Evolutionary conservation across 2,797 vertebrate species (phyloP), one percentile per base, ranked within the genome.

Genomic region (Ficedula albicollis): DNA sequence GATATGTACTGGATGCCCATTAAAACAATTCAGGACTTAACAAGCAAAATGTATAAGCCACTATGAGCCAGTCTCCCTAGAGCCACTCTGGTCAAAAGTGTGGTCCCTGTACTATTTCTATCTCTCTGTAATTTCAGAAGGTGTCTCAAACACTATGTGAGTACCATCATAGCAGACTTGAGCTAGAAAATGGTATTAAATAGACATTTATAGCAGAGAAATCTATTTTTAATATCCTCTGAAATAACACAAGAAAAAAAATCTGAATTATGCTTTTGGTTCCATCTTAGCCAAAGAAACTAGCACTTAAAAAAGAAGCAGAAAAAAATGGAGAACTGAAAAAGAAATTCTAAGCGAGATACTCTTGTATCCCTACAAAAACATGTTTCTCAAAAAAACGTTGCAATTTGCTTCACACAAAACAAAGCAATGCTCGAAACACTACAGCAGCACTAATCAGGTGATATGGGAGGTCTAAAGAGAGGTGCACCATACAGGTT

Each of bases 311-410:
- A 90, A 94, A 84, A 87, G 80, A 84, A 81, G 60, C 77, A 87
- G 70, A 64, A 95, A 92, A 80, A 94, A 92, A 72, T 66, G 78
- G 39, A 94, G 92, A 95, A 92, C 46, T 86, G 90, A 87, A 89
- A 81, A 84, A 89, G 52, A 88, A 94, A 74, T 80, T 83, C 3
- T 8, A 74, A 80, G 52, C 1, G 13, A 83, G 51, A 66, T 39
- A 77, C 43, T 95, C 34, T 58, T 36, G 26, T 74, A 80, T 93
- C 82, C 39, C 56, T 84, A 55, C 62, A 75, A 85, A 94, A 91
- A 48, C 21, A 20, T 74, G 27, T 91, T 95, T 93, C 72, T 96
- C 64, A 70, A 51, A 51, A 56, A 87, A 49, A 15, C 5, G 77
- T 92, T 92, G 64, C 43, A 68, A 75, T 85, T 77, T 80, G 39